phyloP scores from a whole-genome alignment of 1,140 invertebrate genomes.

The Tetragonula clypearis region DNA sequence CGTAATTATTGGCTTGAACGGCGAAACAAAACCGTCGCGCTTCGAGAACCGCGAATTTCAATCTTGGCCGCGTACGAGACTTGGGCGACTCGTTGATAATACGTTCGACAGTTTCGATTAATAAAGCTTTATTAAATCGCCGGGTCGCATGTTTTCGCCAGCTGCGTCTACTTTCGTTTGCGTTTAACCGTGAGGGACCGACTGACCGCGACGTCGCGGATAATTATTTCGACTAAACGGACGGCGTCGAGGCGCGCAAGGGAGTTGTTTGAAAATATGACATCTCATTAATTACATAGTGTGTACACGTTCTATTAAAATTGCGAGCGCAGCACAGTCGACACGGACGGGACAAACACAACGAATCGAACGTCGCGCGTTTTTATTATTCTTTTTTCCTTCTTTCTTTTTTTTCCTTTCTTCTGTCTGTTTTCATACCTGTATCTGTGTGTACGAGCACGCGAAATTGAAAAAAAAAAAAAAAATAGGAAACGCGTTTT shows the following conservation, averaged over 20 bases:
- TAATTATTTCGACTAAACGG: slow-evolving; percentile 25
- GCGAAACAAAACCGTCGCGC: neutral
- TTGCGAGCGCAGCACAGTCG: neutral
- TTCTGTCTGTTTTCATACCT: too few species aligned
- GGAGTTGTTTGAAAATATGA: slow-evolving; percentile 33
- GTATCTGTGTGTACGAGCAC: too few species aligned
- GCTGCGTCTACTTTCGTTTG: neutral
- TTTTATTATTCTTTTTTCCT: neutral
- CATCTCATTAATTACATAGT: slow-evolving; percentile 39
- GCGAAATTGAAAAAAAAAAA: neutral
- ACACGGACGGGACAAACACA: neutral
- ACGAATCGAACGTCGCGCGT: neutral
- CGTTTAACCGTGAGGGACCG: neutral
- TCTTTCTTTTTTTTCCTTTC: too few species aligned
- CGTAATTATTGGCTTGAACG: neutral
- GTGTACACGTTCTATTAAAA: slow-evolving; percentile 27
- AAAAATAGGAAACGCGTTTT: too few species aligned
- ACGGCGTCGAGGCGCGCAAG: neutral
- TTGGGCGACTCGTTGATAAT: too few species aligned
- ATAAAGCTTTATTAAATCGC: slow-evolving; percentile 35
- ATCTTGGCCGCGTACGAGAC: neutral
- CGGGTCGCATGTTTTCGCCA: slow-evolving; percentile 12
- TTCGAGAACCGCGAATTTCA: neutral
- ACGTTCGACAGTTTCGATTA: slow-evolving; percentile 5
- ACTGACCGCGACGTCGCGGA: neutral